Conservation (phyloP, 2,113 vertebrate species). For the Symphodus melops region DNA sequence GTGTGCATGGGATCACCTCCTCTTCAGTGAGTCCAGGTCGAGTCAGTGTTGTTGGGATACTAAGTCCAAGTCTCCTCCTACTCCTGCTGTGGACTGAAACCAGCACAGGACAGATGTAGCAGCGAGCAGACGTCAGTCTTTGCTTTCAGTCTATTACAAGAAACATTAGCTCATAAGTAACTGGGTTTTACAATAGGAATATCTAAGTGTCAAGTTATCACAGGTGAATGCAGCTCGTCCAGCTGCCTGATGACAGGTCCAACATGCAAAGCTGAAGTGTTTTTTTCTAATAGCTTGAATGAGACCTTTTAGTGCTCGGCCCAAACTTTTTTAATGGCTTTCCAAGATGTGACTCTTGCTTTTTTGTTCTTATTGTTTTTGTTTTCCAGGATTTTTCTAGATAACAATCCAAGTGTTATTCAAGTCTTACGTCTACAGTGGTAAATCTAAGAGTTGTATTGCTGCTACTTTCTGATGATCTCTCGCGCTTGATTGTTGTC, state of each 20-base stretch:
- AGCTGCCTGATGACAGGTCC: background rate
- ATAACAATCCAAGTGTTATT: background rate
- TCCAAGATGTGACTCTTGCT: no score
- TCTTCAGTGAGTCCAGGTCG: conserved; percentile 35
- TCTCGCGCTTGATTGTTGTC: conserved; percentile 1
- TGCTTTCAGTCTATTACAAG: background rate
- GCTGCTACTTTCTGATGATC: background rate
- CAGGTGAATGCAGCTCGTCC: background rate
- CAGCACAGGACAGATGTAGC: background rate
- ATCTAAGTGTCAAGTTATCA: background rate
- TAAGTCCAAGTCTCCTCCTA: conserved; percentile 17
- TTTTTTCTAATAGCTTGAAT: background rate
- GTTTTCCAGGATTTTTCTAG: background rate
- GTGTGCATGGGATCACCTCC: conserved; percentile 3
- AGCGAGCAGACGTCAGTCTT: background rate
- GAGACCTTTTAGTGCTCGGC: background rate
- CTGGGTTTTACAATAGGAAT: background rate
- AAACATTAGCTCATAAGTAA: background rate
- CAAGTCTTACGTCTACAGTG: background rate
- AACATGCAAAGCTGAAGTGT: background rate
- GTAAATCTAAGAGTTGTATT: background rate
- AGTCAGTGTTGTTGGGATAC: conserved; percentile 29
- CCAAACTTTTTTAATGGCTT: background rate
- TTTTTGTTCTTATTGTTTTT: background rate
- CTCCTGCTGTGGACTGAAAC: background rate